phyloP scores from a whole-genome alignment of 2,113 vertebrate genomes.

The Junco hyemalis region DNA sequence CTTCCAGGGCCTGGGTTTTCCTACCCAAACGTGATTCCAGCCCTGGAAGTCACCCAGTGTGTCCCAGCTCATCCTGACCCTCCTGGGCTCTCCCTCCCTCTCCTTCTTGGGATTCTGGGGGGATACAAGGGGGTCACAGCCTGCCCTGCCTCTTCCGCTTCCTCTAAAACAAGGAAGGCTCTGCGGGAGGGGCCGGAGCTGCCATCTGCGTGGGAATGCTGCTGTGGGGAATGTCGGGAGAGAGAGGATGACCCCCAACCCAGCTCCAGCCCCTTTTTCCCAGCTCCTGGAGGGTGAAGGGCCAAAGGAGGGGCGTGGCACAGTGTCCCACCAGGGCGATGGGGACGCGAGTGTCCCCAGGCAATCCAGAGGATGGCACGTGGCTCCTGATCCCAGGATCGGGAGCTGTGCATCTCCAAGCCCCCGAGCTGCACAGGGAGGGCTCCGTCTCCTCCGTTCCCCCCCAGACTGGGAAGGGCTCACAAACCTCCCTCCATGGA shows the following conservation, averaged over 20 bases:
- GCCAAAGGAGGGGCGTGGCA: not conserved
- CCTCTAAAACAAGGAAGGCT: slow-evolving; percentile 81
- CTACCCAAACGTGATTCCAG: not conserved
- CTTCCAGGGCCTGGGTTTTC: slow-evolving; percentile 24
- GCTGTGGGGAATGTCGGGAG: not conserved
- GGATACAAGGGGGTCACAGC: not conserved
- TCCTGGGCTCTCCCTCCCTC: not conserved
- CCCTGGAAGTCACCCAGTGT: not conserved
- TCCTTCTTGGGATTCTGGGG: not conserved
- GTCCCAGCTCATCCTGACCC: not conserved
- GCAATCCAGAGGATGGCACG: not conserved
- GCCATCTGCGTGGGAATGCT: not conserved
- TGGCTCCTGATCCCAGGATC: not conserved
- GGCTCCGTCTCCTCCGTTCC: not conserved
- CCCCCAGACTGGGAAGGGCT: slow-evolving; percentile 47
- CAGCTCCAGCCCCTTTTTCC: not conserved
- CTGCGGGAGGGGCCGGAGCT: not conserved
- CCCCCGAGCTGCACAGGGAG: not conserved
- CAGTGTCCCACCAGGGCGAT: not conserved
- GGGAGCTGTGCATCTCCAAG: not conserved
- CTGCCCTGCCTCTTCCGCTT: slow-evolving; percentile 38
- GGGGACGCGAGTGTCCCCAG: not conserved
- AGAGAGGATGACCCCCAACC: not conserved
- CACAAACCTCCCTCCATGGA: slow-evolving; percentile 51
- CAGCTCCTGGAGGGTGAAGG: not conserved